Evolutionary conservation across 2,113 vertebrate species (phyloP).

Genomic region (Periophthalmodon schlosseri): DNA sequence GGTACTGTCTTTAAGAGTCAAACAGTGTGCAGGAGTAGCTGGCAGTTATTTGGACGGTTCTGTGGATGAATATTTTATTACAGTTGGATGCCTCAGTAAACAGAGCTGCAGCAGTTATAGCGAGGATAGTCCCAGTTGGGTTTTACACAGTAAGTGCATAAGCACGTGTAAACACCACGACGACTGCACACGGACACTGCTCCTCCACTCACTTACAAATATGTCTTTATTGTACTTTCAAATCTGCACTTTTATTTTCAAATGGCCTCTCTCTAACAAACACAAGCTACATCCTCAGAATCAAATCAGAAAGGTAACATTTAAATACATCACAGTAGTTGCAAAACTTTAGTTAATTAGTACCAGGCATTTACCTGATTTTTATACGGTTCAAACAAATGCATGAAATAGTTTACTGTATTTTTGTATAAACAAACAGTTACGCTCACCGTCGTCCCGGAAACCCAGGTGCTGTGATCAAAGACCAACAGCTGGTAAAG

Average conservation of each 20-base stretch:
- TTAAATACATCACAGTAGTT: background rate
- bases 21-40: constrained; percentile 52
- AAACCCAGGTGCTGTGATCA: background rate
- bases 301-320: background rate
- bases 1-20: constrained; percentile 19
- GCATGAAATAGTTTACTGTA: background rate
- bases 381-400: too few species aligned
- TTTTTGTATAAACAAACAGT: background rate
- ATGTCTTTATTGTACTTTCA: background rate
- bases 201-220: constrained; percentile 1
- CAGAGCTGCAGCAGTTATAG: constrained; percentile 63
- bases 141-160: constrained; percentile 39
- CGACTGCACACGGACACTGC: constrained; percentile 1
- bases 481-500: background rate
- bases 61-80: constrained; percentile 78
- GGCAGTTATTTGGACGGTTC: constrained; percentile 59
- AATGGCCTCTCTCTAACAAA: constrained; percentile 27
- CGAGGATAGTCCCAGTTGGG: constrained; percentile 42
- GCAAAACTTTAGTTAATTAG: background rate
- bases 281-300: constrained; percentile 19
- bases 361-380: background rate
- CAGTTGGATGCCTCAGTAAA: constrained; percentile 72
- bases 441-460: background rate
- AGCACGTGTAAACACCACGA: constrained; percentile 40
- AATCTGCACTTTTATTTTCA: constrained; percentile 19